Base-by-base conservation (phyloP, 2,888 invertebrate species). In the Cheilosia impressa region DNA sequence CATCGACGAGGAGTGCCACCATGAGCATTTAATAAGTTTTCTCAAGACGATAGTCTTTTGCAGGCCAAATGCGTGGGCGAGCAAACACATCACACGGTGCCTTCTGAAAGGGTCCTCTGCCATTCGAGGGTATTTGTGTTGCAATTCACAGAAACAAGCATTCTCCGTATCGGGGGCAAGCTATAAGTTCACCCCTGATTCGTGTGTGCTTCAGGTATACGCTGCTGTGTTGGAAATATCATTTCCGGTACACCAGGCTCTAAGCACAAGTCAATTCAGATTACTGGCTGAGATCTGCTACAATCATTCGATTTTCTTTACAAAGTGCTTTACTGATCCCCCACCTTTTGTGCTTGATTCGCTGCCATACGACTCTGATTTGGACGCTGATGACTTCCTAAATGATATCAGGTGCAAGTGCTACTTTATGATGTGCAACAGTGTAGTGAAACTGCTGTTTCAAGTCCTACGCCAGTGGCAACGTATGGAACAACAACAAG, bases 141-240 rank as follows among this genome's bases (percentile, higher is more conserved):
- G 57, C 22, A 85, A 85, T 31, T 66, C 85, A 1, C 62, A 47
- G 1, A 2, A 50, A 3, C 66, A 71, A 0, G 17, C 76, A 1
- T 85, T 85, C n/a, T 66, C 63, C 17, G 63, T 77, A 2, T 68
- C 90, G 10, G 89, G 89, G 2, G 90, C 90, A 0, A 47, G 89
- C 2, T 91, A 91, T 75, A 90, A 90, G 9, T 91, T 91, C 73
- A 88, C 89, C 0, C 89, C 90, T 0, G 89, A 90, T 2, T 91
- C 91, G 1, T 91, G 91, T 66, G 63, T 91, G 27, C 66, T 91
- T 43, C 91, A 91, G 76, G 91, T 91, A 4, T 91, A 91, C 41
- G 89, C 91, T 9, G 89, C 90, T 1, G 87, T 91, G 5, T 77
- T 91, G 17, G 91, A 91, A 85, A 87, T 90, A 4, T 88, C 89